Base-by-base conservation (phyloP, 2,113 vertebrate species). In the Poicephalus gulielmi region DNA sequence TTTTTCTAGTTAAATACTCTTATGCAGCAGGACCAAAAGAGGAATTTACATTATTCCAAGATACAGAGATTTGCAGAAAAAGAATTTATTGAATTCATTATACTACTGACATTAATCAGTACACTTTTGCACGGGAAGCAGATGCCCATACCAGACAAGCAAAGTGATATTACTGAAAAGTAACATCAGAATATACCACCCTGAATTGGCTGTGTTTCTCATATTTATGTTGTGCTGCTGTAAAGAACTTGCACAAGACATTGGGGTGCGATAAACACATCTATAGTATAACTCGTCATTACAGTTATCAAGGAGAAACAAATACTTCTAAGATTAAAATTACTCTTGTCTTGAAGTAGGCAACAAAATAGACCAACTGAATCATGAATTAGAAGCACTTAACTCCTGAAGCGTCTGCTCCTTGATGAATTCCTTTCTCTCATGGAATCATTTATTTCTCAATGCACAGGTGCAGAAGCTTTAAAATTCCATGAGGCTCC, bases 81-180 rank as follows among this genome's bases (percentile, higher is more conserved):
- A 25, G 10, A 25, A 7, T 19, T 49, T 44, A 2, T 1, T 62
- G 19, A 53, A 49, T 75, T 83, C 17, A 5, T 53, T 33, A 24
- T 0, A 0, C 20, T 86, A 35, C 43, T 50, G 14, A 41, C 2
- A 0, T 47, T 43, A 60, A 70, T 7, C 6, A 52, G 52, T 63
- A 24, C 2, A 7, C 30, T 71, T 47, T 30, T 50, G 15, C 39
- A 24, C 13, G 1, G 8, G 35, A 30, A 87, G 69, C 43, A 62
- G 30, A 80, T 52, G 33, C 4, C 43, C 5, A 6, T 4, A 47
- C 9, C 7, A 14, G 7, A 23, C 7, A 59, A 33, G 8, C 15
- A 23, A 76, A 79, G 5, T 13, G 33, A 47, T 3, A 13, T 55
- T 88, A 80, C 55, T 16, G 2, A 55, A 92, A 90, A 35, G n/a